These are phyloP conservation scores for Trilocha varians DNA, from an alignment of 2,888 invertebrate genomes.

Conservation along the genomic window DNA sequence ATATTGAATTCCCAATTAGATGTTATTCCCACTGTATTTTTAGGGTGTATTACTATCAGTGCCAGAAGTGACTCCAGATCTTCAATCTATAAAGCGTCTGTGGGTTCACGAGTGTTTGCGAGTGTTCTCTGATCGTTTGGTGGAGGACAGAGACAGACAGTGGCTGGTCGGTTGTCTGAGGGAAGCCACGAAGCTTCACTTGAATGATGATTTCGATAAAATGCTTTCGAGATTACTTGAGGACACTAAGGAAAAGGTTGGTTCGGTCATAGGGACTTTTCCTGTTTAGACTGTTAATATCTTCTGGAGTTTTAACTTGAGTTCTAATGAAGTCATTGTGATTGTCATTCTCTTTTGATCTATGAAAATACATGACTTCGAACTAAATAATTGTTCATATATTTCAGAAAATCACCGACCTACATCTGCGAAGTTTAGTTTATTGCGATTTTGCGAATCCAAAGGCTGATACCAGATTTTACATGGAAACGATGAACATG, in stretches of 20 bases:
- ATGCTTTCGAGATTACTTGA: constrained; percentile 78
- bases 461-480: constrained; percentile 90
- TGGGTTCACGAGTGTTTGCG: constrained; percentile 96
- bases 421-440: constrained; percentile 86
- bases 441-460: constrained; percentile 97
- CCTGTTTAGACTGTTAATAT: too few relatives aligned
- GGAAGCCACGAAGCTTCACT: constrained; percentile 67
- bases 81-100: constrained; percentile 88
- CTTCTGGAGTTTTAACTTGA: background rate
- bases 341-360: background rate
- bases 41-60: constrained; percentile 93
- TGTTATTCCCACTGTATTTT: constrained; percentile 11
- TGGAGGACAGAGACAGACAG: constrained; percentile 84
- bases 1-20: too few relatives aligned
- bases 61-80: constrained; percentile 91
- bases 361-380: too few relatives aligned
- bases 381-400: background rate
- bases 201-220: constrained; percentile 78
- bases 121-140: constrained; percentile 93
- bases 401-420: constrained; percentile 78
- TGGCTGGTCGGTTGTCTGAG: constrained; percentile 86
- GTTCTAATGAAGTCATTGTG: background rate
- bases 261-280: too few relatives aligned
- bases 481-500: constrained; percentile 90
- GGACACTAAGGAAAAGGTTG: constrained; percentile 31